Evolutionary conservation across 1,140 invertebrate genomes (phyloP).

Genomic region (Euwallacea fornicatus): DNA sequence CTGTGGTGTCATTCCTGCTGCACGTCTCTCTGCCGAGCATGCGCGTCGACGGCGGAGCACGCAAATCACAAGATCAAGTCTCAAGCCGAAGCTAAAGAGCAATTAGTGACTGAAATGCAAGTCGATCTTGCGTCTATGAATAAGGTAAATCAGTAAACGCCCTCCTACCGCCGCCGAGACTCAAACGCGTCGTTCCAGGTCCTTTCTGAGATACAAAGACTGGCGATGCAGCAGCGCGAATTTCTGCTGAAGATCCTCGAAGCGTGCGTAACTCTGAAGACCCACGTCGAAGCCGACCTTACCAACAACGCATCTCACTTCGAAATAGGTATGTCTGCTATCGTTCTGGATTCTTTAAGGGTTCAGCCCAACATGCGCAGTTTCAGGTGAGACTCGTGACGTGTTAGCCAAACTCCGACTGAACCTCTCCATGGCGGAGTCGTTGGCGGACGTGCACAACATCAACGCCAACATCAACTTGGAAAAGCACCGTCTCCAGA

Average conservation of each 20-base stretch:
- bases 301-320: slow-evolving; percentile 66
- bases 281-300: slow-evolving; percentile 70
- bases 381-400: slow-evolving; percentile 61
- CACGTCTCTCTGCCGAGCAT: slow-evolving; percentile 65
- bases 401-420: slow-evolving; percentile 63
- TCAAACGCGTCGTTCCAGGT: slow-evolving; percentile 48
- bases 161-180: no score
- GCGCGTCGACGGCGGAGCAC: slow-evolving; percentile 66
- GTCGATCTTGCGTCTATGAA: slow-evolving; percentile 56
- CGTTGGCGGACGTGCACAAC: slow-evolving; percentile 60
- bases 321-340: slow-evolving; percentile 54
- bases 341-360: background rate
- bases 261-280: slow-evolving; percentile 70
- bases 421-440: slow-evolving; percentile 60
- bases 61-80: slow-evolving; percentile 67
- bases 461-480: slow-evolving; percentile 60
- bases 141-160: slow-evolving; percentile 20
- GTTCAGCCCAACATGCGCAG: background rate
- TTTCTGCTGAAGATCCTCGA: slow-evolving; percentile 73
- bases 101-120: slow-evolving; percentile 65
- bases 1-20: slow-evolving; percentile 74
- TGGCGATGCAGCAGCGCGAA: slow-evolving; percentile 68
- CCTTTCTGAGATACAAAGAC: slow-evolving; percentile 63
- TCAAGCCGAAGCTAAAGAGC: slow-evolving; percentile 67
- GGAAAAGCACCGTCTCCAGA: slow-evolving; percentile 66